Percentiles rank a stretch among this genome's conserved stretches.
Evolutionary conservation across 2,888 invertebrate species (phyloP).

Genomic region (Didymodactylos carnosus): DNA sequence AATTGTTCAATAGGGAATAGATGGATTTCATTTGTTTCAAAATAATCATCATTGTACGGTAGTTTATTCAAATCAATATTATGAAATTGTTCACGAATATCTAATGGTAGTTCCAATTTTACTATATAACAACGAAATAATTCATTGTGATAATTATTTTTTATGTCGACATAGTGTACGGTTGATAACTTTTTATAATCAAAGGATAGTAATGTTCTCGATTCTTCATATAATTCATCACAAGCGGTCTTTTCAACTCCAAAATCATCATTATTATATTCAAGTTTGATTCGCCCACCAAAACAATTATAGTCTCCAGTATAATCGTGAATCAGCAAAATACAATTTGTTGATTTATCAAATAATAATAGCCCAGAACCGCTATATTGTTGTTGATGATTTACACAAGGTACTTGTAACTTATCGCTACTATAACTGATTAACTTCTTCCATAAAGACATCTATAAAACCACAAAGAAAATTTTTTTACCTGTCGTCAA

Average conservation of each 20-base stretch:
- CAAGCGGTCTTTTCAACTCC: background rate
- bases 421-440: no score
- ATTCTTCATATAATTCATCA: background rate
- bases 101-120: background rate
- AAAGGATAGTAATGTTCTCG: background rate
- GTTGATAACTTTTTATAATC: background rate
- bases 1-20: background rate
- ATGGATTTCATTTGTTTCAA: background rate
- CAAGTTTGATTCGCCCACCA: background rate
- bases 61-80: background rate
- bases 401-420: no score
- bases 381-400: no score
- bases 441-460: no score
- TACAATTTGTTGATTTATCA: background rate
- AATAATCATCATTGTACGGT: background rate
- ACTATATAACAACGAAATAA: background rate
- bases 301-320: background rate
- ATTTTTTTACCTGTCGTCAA: no score
- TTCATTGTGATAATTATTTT: background rate
- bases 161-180: background rate
- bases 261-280: background rate
- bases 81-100: background rate
- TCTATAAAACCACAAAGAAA: no score
- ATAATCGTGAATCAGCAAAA: background rate
- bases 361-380: background rate